Base-by-base conservation (phyloP, 2,113 vertebrate species). In the Anguilla japonica region DNA sequence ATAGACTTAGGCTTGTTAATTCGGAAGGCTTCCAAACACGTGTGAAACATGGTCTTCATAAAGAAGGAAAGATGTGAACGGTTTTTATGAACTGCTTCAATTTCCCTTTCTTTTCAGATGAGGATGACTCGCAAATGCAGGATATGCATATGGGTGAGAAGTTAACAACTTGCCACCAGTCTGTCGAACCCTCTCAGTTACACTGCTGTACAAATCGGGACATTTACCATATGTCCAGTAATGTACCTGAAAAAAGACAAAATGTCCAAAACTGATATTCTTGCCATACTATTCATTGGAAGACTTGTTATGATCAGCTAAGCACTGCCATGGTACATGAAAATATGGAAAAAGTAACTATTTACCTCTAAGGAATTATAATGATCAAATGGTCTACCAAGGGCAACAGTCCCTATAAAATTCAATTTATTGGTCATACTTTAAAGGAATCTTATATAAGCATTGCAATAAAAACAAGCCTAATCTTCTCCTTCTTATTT, bases 101-200 rank as follows among this genome's bases (percentile, higher is more conserved):
- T 94, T 91, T 93, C 88, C 91, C 91, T 91, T 92, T 90, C 91
- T 94, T 95, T 93, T 89, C 95, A 95, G 95, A 96, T 95, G 95
- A 96, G 88, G 95, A 96, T 94, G 95, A 96, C 92, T 95, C 94
- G 93, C 90, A 94, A 90, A 94, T 93, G 94, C 95, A 94, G 89
- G 94, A 94, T 94, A 92, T 88, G 88, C 89, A 91, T 93, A 92
- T 93, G 93, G 95, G 95, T 96, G 95, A 95, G 93, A 95, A 90
- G 93, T 92, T 89, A 89, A 93, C 90, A 84, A 87, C 86, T 89
- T 91, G 88, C 91, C 91, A 91, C 92, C 90, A 89, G 84, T 87
- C 83, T 71, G 50, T 86, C 86, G 84, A 88, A 81, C 16, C 22
- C 88, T 79, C 85, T 81, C 75, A 82, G 22, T 85, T 75, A 6